phyloP scores from a whole-genome alignment of 2,797 vertebrate species.

The Choloepus didactylus region DNA sequence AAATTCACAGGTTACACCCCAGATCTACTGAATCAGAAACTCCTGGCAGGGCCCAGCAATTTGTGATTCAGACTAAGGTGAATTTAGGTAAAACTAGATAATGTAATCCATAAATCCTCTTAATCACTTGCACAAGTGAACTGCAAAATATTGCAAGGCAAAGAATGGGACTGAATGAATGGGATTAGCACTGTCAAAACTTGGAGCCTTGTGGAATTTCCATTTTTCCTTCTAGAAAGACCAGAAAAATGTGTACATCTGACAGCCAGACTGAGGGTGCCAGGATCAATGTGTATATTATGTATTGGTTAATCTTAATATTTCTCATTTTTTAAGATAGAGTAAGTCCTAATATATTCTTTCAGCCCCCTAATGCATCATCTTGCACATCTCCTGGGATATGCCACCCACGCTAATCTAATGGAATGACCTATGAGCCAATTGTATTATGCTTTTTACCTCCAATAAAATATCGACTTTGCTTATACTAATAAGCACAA shows the following conservation, averaged over 20 bases:
- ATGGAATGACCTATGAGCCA: background rate
- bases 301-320: background rate
- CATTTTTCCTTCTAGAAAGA: background rate
- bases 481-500: conserved; percentile 10
- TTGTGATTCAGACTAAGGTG: background rate
- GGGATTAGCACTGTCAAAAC: background rate
- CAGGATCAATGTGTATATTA: background rate
- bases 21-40: too few species aligned
- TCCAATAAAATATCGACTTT: conserved; percentile 46
- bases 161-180: background rate
- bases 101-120: background rate
- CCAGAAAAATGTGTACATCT: background rate
- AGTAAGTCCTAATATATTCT: background rate
- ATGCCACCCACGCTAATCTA: background rate
- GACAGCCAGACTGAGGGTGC: background rate
- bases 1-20: too few species aligned
- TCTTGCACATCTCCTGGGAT: background rate
- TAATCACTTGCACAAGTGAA: background rate
- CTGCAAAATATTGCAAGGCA: background rate
- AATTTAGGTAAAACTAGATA: background rate
- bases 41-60: too few species aligned
- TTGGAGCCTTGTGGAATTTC: background rate
- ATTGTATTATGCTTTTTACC: background rate
- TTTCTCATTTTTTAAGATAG: background rate
- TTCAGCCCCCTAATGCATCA: background rate